Conservation (phyloP, 2,888 invertebrate genomes). For the Morinoia aosen region DNA sequence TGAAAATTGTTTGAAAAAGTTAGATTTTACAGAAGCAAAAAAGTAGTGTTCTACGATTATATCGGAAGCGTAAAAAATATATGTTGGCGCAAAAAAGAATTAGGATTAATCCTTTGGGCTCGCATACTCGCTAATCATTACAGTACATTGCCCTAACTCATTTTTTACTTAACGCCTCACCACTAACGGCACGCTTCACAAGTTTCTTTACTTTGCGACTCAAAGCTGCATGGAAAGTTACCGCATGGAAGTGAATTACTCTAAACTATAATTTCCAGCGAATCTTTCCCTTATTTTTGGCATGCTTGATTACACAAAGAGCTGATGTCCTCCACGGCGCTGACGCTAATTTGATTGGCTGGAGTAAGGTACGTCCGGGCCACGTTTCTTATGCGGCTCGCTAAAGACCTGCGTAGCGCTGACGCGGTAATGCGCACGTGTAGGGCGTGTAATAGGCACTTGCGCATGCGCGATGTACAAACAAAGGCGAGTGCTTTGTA, state of each 20-base stretch:
- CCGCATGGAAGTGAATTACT: neutral
- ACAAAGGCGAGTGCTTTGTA: conserved; percentile 48
- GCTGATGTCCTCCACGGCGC: neutral
- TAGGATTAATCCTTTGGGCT: neutral
- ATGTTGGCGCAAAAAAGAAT: neutral
- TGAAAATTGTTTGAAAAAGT: too few species aligned
- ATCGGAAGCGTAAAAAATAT: too few species aligned
- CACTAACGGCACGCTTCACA: too few species aligned
- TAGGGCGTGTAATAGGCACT: neutral
- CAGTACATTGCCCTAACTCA: neutral
- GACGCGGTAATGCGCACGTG: conserved; percentile 36
- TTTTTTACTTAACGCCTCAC: neutral
- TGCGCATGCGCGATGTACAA: conserved; percentile 45
- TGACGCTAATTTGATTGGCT: conserved; percentile 49
- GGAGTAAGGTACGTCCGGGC: neutral
- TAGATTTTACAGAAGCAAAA: too few species aligned
- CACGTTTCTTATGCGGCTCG: neutral
- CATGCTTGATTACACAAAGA: conserved; percentile 24
- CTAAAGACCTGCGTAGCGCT: neutral
- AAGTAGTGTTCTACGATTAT: too few species aligned
- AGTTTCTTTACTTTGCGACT: neutral
- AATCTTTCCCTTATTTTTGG: neutral
- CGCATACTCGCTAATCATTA: neutral
- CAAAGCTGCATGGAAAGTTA: neutral
- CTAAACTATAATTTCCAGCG: neutral